These are phyloP conservation scores for Peucedramus taeniatus DNA, from an alignment of 2,113 vertebrate species.

Conservation along the genomic window DNA sequence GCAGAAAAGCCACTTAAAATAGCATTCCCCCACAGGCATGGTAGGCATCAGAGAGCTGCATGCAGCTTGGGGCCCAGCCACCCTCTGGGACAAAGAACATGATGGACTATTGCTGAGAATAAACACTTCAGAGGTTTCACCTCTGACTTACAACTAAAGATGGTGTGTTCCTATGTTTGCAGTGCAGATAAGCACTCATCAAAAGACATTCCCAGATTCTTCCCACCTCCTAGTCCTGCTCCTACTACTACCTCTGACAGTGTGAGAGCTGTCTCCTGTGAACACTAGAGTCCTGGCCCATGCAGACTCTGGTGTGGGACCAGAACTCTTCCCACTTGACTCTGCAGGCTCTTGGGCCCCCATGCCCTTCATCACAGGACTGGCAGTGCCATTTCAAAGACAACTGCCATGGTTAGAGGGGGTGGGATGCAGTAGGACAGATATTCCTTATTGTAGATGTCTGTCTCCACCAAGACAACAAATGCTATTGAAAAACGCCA, in stretches of 20 bases:
- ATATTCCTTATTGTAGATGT: background rate
- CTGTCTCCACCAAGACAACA: background rate
- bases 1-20: background rate
- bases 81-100: background rate
- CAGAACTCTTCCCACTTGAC: background rate
- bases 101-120: background rate
- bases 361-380: background rate
- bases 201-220: background rate
- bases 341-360: background rate
- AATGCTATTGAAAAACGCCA: background rate
- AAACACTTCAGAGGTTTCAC: background rate
- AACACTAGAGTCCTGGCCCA: background rate
- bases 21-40: background rate
- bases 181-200: background rate
- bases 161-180: background rate
- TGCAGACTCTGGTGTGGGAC: background rate
- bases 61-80: background rate
- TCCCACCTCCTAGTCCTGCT: background rate
- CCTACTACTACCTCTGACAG: background rate
- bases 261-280: background rate
- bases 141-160: background rate
- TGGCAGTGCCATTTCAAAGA: background rate
- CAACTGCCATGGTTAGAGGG: background rate
- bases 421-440: background rate
- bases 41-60: background rate